A percentile compares a stretch with the other conserved stretches of the same genome.
Conservation (phyloP, 2,797 vertebrate genomes). For the Malacoraja senta region DNA sequence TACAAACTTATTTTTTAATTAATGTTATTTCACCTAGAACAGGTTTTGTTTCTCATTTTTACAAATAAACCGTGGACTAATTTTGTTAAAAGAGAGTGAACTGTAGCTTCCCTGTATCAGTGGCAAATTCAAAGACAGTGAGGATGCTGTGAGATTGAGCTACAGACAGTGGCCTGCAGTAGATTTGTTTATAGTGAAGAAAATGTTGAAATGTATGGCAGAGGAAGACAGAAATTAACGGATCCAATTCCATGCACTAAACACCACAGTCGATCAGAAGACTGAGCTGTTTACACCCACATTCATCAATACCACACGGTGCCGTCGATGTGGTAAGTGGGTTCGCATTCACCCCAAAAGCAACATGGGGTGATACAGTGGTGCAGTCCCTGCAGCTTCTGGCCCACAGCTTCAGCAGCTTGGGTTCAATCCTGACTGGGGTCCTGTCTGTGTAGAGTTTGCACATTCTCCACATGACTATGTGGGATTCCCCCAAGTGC, state of each 20-base stretch:
- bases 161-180: background rate
- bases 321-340: background rate
- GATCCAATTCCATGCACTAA: no score
- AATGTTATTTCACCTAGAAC: background rate
- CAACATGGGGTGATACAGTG: no score
- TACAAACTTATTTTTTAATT: background rate
- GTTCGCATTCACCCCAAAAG: background rate
- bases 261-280: no score
- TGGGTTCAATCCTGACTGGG: no score
- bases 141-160: background rate
- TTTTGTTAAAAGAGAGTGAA: background rate
- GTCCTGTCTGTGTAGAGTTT: no score
- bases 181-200: background rate
- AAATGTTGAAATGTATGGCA: background rate
- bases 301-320: background rate
- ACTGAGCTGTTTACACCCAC: background rate
- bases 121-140: background rate
- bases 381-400: no score
- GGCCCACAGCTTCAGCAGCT: no score
- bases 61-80: constrained; percentile 4
- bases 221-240: background rate
- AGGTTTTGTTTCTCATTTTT: background rate
- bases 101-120: background rate
- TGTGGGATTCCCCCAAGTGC: no score
- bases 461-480: no score